Evolutionary conservation across 2,888 invertebrate genomes (phyloP).

Genomic region (Colostygia pectinataria): DNA sequence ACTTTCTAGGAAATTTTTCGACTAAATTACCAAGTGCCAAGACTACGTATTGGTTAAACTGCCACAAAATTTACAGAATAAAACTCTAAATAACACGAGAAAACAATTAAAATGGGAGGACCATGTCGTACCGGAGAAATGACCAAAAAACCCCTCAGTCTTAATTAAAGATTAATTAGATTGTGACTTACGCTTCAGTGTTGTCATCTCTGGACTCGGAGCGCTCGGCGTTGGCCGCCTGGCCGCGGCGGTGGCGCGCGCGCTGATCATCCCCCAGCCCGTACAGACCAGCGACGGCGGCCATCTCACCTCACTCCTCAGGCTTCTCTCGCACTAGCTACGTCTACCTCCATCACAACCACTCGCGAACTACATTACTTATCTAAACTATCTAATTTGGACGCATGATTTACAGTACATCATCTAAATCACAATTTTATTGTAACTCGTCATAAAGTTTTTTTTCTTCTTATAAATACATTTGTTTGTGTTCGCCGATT

Average conservation of each 20-base stretch:
- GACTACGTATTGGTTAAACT: no score
- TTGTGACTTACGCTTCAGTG: constrained; percentile 82
- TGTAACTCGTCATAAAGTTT: constrained; percentile 72
- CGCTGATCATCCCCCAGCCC: constrained; percentile 90
- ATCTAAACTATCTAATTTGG: constrained; percentile 67
- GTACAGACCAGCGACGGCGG: constrained; percentile 91
- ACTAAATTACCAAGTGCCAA: no score
- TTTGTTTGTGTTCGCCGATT: constrained; percentile 22
- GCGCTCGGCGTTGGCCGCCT: constrained; percentile 86
- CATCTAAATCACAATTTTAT: constrained; percentile 73
- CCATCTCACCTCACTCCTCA: constrained; percentile 79
- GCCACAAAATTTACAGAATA: no score
- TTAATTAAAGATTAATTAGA: no score
- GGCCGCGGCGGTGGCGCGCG: constrained; percentile 74
- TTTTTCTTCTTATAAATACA: constrained; percentile 27
- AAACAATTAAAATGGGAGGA: no score
- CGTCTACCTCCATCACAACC: constrained; percentile 44
- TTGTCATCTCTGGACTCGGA: constrained; percentile 84
- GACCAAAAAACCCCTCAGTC: no score
- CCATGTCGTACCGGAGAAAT: no score
- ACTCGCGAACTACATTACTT: constrained; percentile 40
- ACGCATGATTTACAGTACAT: constrained; percentile 73
- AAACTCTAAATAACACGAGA: no score
- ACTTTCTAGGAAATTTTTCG: no score
- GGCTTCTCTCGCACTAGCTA: constrained; percentile 39